phyloP scores from a whole-genome alignment of 2,888 invertebrate species.

The Amiota mariae region DNA sequence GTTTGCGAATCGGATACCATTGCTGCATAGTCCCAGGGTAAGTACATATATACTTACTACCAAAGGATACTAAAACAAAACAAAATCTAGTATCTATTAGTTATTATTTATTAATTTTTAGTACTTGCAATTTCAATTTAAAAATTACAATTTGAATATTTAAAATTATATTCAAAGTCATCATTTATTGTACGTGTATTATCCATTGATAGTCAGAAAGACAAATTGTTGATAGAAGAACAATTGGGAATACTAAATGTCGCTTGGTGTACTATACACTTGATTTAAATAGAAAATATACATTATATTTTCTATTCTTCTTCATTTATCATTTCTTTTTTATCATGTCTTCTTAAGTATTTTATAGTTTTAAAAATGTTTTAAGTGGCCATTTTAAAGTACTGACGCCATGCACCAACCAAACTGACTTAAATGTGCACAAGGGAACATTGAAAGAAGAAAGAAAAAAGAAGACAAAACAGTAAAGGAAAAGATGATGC shows the following conservation, averaged over 20 bases:
- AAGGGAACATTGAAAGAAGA: constrained; percentile 48
- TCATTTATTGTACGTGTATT: too few relatives aligned
- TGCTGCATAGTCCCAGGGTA: constrained; percentile 73
- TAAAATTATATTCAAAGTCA: constrained; percentile 59
- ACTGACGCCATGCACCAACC: background rate
- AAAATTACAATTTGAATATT: background rate
- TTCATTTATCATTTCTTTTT: background rate
- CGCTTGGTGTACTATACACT: too few relatives aligned
- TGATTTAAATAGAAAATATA: too few relatives aligned
- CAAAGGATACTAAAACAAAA: too few relatives aligned
- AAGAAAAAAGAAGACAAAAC: too few relatives aligned
- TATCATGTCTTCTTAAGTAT: background rate
- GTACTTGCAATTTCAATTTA: background rate
- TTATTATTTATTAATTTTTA: background rate
- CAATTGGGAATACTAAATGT: too few relatives aligned
- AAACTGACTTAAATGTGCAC: constrained; percentile 57
- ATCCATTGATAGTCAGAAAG: too few relatives aligned
- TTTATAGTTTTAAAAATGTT: constrained; percentile 51
- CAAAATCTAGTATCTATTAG: background rate
- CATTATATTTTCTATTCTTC: too few relatives aligned
- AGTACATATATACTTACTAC: constrained; percentile 49
- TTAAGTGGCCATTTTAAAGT: constrained; percentile 53
- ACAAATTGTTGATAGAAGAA: too few relatives aligned
- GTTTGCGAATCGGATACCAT: constrained; percentile 74
- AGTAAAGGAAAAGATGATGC: too few relatives aligned